A percentile compares a stretch with the other conserved stretches of the same genome.
These are phyloP conservation scores for Telmatochromis sp. DNA, from an alignment of 2,113 vertebrate species.

Conservation along the genomic window DNA sequence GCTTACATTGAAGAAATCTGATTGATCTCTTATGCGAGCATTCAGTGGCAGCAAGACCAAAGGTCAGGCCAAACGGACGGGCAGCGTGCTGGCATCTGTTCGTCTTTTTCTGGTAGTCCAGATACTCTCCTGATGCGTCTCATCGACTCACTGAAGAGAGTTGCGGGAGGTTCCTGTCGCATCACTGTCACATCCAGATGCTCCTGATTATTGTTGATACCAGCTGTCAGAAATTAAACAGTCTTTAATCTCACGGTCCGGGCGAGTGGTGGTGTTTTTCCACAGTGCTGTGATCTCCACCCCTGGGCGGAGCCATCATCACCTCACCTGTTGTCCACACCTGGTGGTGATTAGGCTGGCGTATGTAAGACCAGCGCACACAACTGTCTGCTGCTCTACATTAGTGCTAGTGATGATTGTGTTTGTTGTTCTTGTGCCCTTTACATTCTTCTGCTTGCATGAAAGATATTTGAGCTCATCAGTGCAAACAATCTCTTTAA, in stretches of 20 bases:
- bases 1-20: not conserved
- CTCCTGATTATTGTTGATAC: not conserved
- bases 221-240: not conserved
- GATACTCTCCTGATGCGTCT: not conserved
- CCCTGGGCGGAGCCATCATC: not conserved
- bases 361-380: not conserved
- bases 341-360: not conserved
- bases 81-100: not conserved
- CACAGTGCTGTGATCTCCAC: not conserved
- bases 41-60: not conserved
- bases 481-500: not conserved
- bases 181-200: not conserved
- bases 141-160: not conserved
- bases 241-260: not conserved
- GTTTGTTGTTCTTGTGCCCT: not conserved
- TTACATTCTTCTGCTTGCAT: not conserved
- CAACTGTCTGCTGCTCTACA: not conserved
- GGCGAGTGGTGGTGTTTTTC: not conserved
- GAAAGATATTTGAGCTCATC: not conserved
- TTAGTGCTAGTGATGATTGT: not conserved
- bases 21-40: not conserved
- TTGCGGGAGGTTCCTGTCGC: not conserved
- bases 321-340: not conserved
- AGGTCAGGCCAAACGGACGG: not conserved
- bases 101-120: rapidly evolving